Percentiles rank a stretch among this genome's conserved stretches.
Evolutionary conservation across 2,888 invertebrate genomes (phyloP).

Genomic region (Leptopilina myrica): DNA sequence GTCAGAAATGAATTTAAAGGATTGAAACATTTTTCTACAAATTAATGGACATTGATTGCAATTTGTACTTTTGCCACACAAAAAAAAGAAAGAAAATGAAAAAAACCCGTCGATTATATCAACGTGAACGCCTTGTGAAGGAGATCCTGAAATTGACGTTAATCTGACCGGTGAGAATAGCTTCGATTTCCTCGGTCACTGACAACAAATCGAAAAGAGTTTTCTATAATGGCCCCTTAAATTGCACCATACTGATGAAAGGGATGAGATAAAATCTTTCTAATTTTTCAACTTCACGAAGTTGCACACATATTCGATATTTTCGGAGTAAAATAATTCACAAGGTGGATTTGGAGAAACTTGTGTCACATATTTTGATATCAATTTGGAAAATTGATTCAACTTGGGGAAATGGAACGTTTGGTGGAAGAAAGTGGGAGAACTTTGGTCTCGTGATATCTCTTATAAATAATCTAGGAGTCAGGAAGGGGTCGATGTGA

Average conservation of each 20-base stretch:
- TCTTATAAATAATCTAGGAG: constrained; percentile 51
- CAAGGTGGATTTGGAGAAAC: no score
- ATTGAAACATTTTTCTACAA: not conserved
- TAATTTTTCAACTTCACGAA: not conserved
- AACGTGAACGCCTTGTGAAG: no score
- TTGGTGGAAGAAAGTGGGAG: not conserved
- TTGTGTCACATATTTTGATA: no score
- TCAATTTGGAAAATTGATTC: not conserved
- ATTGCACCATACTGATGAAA: not conserved
- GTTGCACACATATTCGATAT: no score
- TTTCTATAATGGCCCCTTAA: constrained; percentile 15
- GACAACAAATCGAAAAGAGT: constrained; percentile 25
- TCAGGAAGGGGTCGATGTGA: constrained; percentile 36
- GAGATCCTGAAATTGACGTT: constrained; percentile 19
- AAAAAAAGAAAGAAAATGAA: not conserved
- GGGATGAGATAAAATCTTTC: not conserved
- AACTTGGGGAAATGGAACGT: not conserved
- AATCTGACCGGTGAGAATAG: constrained; percentile 8
- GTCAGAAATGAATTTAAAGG: no score
- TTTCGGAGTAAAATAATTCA: no score
- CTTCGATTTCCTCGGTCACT: constrained; percentile 18
- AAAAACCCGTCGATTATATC: no score
- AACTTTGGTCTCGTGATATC: not conserved
- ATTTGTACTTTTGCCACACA: not conserved
- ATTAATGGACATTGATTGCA: constrained; percentile 14